Conservation (phyloP, 2,797 vertebrate genomes). For the Oreortyx pictus region DNA sequence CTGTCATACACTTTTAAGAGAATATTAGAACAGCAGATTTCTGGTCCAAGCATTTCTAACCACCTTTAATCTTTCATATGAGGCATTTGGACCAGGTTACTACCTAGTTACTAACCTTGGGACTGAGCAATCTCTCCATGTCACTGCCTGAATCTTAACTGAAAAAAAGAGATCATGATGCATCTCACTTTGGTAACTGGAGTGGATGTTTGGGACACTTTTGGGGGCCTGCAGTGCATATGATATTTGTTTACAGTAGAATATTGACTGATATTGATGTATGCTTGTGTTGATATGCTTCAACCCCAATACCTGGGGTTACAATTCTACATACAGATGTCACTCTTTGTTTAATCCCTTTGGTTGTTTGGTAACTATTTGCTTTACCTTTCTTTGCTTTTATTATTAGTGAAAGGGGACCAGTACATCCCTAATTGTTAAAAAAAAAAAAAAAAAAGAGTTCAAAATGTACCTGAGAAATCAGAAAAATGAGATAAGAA, state of each 20-base stretch:
- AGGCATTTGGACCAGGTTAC: not conserved
- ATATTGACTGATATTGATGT: conserved; percentile 6
- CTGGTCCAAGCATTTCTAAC: not conserved
- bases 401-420: not conserved
- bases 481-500: conserved; percentile 56
- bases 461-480: conserved; percentile 47
- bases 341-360: not conserved
- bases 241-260: not conserved
- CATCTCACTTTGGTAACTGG: not conserved
- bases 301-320: not conserved
- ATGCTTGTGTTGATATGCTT: not conserved
- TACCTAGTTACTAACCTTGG: not conserved
- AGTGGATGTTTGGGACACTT: not conserved
- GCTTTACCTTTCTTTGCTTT: conserved; percentile 30
- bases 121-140: not conserved
- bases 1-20: not conserved
- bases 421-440: not conserved
- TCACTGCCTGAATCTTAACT: not conserved
- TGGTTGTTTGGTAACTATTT: conserved; percentile 43
- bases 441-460: too few relatives aligned
- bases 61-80: not conserved
- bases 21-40: conserved; percentile 11
- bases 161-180: not conserved
- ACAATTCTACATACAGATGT: not conserved
- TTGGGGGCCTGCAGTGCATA: not conserved